These are phyloP conservation scores for Turritopsis dohrnii DNA, from an alignment of 30 jellyfish, hydroid and myxozoan genomes.

Conservation along the genomic window DNA sequence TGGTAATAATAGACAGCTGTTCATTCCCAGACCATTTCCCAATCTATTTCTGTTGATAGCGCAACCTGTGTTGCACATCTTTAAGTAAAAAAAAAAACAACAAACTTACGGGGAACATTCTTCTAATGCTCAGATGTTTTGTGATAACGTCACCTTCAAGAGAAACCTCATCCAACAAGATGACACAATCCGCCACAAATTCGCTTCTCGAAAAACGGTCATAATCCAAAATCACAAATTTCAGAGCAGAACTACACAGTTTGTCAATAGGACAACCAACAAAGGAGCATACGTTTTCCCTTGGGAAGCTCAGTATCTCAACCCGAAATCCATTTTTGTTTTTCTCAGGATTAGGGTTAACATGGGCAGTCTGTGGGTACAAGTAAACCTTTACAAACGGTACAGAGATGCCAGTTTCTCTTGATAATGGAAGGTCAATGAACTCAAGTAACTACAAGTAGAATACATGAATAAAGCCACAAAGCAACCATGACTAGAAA, in stretches of 20 bases:
- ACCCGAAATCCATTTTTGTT: slow-evolving; percentile 22
- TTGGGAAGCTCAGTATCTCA: slow-evolving; percentile 60
- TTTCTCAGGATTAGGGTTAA: slow-evolving; percentile 26
- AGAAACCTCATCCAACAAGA: slow-evolving; percentile 62
- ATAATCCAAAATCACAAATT: slow-evolving; percentile 73
- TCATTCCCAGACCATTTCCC: too few species aligned
- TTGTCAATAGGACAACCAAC: slow-evolving; percentile 44
- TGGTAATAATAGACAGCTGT: too few species aligned
- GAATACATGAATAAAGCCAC: neutral
- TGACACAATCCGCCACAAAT: slow-evolving; percentile 71
- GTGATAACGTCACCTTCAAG: slow-evolving; percentile 67
- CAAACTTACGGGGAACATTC: slow-evolving; percentile 24
- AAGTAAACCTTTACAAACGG: slow-evolving; percentile 72
- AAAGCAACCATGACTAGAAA: neutral
- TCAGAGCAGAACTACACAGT: slow-evolving; percentile 41
- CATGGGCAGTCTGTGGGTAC: slow-evolving; percentile 39
- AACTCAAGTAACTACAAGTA: slow-evolving; percentile 56
- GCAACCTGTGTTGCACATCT: too few species aligned
- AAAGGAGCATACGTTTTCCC: slow-evolving; percentile 66
- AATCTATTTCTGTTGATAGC: too few species aligned
- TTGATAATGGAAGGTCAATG: slow-evolving; percentile 70
- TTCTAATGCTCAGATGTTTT: slow-evolving; percentile 35
- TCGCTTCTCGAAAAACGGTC: slow-evolving; percentile 87
- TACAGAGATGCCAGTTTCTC: slow-evolving; percentile 83
- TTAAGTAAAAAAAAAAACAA: too few species aligned